phyloP scores from a whole-genome alignment of 2,113 vertebrate species.

The Dipodomys spectabilis region DNA sequence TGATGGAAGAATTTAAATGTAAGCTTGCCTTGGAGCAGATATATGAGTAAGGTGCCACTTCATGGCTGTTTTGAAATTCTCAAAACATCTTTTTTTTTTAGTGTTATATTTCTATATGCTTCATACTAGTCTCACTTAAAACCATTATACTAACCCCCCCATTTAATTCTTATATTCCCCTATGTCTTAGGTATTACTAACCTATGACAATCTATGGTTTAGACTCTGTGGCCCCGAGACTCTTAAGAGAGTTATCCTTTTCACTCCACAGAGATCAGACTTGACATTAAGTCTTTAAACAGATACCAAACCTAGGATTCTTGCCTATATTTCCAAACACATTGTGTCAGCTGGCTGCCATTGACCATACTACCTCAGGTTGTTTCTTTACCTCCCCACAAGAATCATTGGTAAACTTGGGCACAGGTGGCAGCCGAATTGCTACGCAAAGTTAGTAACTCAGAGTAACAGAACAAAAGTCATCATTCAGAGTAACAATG shows the following conservation, averaged over 20 bases:
- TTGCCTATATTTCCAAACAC: constrained; percentile 1
- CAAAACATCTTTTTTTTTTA: not conserved
- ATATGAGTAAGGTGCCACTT: not conserved
- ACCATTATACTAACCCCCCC: not conserved
- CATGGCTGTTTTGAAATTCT: not conserved
- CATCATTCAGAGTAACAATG: not conserved
- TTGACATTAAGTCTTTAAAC: constrained; percentile 15
- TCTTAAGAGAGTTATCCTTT: not conserved
- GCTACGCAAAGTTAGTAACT: not conserved
- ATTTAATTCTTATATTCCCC: not conserved
- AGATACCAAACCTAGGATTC: constrained; percentile 15
- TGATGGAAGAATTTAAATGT: not conserved
- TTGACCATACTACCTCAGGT: too few species aligned
- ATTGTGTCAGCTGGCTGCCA: not conserved
- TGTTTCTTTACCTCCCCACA: not conserved
- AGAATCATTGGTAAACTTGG: not conserved
- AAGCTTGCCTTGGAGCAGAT: not conserved
- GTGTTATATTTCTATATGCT: not conserved
- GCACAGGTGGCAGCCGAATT: not conserved
- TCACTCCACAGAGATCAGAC: not conserved
- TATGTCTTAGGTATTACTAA: not conserved
- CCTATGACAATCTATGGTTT: not conserved
- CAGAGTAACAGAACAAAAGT: not conserved
- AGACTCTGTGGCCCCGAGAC: not conserved
- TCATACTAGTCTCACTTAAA: constrained; percentile 1